A percentile compares a stretch with the other conserved stretches of the same genome.
Evolutionary conservation across 2,113 vertebrate genomes (phyloP).

Genomic region (Syrmaticus mikado): DNA sequence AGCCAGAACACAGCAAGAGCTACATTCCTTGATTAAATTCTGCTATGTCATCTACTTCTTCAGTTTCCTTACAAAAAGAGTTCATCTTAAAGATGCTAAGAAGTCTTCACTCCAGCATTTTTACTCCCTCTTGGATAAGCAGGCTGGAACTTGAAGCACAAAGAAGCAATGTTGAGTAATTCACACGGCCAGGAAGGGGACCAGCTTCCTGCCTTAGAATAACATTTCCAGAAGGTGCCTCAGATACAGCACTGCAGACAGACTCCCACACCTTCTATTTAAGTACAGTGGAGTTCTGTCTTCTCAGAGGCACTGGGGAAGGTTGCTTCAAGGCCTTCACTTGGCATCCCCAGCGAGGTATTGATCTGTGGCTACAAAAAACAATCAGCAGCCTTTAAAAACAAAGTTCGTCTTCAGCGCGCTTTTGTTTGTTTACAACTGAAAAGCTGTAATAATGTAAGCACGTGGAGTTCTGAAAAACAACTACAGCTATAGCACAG

Average conservation of each 20-base stretch:
- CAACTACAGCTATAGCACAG: background rate
- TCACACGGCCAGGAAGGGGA: background rate
- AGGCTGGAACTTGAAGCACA: background rate
- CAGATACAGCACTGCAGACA: slow-evolving; percentile 9
- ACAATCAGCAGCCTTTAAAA: slow-evolving; percentile 23
- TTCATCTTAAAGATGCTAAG: background rate
- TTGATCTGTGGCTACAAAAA: slow-evolving; percentile 1
- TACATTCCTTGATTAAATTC: background rate
- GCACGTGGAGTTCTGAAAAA: background rate
- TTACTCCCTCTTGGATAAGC: background rate
- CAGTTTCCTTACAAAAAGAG: background rate
- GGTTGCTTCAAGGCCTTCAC: background rate
- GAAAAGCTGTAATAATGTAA: background rate
- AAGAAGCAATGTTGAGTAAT: background rate
- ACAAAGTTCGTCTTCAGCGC: background rate
- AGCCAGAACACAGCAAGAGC: background rate
- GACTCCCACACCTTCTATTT: slow-evolving; percentile 7
- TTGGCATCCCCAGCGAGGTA: background rate
- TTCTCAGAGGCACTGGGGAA: background rate
- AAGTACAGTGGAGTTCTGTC: background rate
- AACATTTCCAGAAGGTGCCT: slow-evolving; percentile 43
- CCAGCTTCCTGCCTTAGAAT: slow-evolving; percentile 29
- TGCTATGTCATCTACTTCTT: background rate
- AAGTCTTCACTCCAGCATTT: background rate
- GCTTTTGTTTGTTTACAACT: background rate